Base-by-base conservation (phyloP, 1,140 invertebrate genomes). In the Drosophila nigrodunni region DNA sequence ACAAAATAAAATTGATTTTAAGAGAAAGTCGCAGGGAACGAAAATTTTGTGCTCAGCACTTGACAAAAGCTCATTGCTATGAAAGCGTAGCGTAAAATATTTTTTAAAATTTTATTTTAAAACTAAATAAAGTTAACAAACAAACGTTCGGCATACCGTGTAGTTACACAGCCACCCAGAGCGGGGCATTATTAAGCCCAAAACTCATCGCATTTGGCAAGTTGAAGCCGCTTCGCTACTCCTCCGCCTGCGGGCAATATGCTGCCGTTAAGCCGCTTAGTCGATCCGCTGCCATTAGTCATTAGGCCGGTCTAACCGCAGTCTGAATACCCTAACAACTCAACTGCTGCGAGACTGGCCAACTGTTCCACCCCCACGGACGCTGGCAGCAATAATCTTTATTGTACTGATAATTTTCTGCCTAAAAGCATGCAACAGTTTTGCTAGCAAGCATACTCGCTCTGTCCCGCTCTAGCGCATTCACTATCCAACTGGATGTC, bases 381-480 rank as follows among this genome's bases (percentile, higher is more conserved):
- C 15, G 35, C 6, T 7, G 4, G 49, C 35, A 60, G 49, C 35
- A 60, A 60, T 60, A 55, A 74, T 50, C 74, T 60, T 62, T 49
- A 5, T 68, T 65, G 44, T 59, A 50, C 83, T 74, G 68, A 87
- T 80, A 77, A 88, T 80, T 74, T 88, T 58, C 66, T 66, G 83
- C 83, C 85, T 88, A 83, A 83, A 74, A 83, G 80, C 80, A 83
- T 83, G 83, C 83, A 88, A 87, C 83, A 87, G 83, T 82, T 77
- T 86, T 52, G 46, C 21, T 44, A 6, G 10, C 15, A 3, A 30
- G 25, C 15, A 58, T 59, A n/a, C 43, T 2, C 25, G 47, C 25
- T 30, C 18, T 46, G 1, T 30, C 25, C 6, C 25, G 3, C 6
- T 30, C 25, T 30, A 5, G 25, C 25, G 0, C 25, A 6, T 30